A percentile compares a stretch with the other conserved stretches of the same genome.
These are phyloP conservation scores for Panthera uncia DNA, from an alignment of 2,113 vertebrate genomes.

Conservation along the genomic window DNA sequence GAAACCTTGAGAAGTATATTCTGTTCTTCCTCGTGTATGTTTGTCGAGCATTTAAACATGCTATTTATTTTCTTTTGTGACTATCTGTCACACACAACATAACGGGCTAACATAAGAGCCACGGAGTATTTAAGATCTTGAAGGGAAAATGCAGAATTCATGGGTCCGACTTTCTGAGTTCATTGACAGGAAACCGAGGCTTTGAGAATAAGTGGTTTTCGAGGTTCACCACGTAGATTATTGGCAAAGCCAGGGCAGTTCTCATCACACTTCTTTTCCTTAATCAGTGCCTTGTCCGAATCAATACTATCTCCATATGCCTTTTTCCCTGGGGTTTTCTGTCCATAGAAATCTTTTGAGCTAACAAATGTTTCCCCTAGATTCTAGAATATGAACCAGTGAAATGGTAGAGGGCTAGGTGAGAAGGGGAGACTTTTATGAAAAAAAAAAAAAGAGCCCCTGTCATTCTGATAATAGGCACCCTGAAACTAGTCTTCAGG, in stretches of 20 bases:
- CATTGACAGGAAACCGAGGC: not conserved
- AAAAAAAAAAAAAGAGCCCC: not conserved
- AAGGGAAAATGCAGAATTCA: not conserved
- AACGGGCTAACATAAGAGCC: no score
- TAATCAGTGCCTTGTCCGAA: not conserved
- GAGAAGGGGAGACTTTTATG: not conserved
- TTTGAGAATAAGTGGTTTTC: not conserved
- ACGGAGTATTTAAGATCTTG: not conserved
- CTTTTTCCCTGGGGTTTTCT: not conserved
- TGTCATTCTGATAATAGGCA: not conserved
- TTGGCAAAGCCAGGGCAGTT: not conserved
- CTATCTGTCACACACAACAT: not conserved
- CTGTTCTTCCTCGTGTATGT: not conserved
- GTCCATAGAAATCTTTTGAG: not conserved
- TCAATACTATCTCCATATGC: not conserved
- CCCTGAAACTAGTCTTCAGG: not conserved
- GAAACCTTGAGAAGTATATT: not conserved
- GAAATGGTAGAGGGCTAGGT: no score
- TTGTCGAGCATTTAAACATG: not conserved
- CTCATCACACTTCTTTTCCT: not conserved
- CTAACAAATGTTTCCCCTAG: not conserved
- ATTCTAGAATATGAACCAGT: not conserved
- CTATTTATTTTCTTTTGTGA: not conserved
- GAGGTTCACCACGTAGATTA: not conserved
- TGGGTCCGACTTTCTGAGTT: not conserved